phyloP scores from a whole-genome alignment of 2,888 invertebrate genomes.

The Idaea aversata region DNA sequence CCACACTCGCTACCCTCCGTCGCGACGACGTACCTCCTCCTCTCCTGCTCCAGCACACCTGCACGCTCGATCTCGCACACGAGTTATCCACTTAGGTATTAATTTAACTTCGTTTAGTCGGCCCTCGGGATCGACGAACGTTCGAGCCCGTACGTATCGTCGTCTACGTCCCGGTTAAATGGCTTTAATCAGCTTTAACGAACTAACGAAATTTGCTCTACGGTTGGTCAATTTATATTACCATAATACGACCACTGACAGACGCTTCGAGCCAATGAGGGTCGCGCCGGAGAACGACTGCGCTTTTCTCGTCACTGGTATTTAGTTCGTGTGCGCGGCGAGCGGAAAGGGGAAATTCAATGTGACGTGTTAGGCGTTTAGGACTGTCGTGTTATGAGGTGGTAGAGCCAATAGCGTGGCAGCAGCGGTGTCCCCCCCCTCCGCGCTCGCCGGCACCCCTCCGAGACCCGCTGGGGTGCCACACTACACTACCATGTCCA shows the following conservation, averaged over 20 bases:
- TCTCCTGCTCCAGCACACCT: constrained; percentile 36
- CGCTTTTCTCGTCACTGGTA: constrained; percentile 39
- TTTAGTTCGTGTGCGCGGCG: constrained; percentile 49
- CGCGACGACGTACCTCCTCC: constrained; percentile 37
- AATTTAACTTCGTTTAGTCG: constrained; percentile 75
- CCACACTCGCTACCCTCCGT: constrained; percentile 74
- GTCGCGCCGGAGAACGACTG: constrained; percentile 42
- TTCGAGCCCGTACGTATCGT: constrained; percentile 74
- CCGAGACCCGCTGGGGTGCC: constrained; percentile 30
- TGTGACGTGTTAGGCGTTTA: constrained; percentile 53
- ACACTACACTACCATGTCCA: constrained; percentile 21
- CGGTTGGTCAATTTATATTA: constrained; percentile 82
- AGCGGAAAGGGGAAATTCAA: constrained; percentile 50
- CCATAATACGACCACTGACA: constrained; percentile 66
- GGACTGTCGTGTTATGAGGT: constrained; percentile 35
- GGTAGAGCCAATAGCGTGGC: constrained; percentile 50
- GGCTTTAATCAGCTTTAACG: constrained; percentile 81
- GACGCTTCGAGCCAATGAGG: constrained; percentile 60
- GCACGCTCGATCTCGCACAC: constrained; percentile 37
- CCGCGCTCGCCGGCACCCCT: constrained; percentile 29
- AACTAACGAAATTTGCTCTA: constrained; percentile 79
- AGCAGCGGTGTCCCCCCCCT: constrained; percentile 30
- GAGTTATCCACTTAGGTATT: constrained; percentile 62
- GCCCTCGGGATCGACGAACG: constrained; percentile 70
- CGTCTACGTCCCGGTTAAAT: constrained; percentile 78